Percentiles rank a stretch among this genome's conserved stretches.
These are phyloP conservation scores for Drosophila mimetica DNA, from an alignment of 2,888 invertebrate genomes.

Conservation along the genomic window DNA sequence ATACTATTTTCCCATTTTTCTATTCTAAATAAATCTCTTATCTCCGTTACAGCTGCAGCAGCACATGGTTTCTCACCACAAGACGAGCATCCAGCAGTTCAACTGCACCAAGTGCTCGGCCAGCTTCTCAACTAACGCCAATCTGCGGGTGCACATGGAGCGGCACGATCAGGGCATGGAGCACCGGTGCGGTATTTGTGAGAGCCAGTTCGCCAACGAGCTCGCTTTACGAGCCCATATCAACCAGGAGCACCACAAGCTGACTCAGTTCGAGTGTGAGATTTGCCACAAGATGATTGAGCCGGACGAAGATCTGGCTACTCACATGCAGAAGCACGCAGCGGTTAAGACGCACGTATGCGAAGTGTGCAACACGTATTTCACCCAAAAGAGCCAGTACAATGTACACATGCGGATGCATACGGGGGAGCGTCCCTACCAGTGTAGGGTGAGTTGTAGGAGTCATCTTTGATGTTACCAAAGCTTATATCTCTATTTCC, in stretches of 20 bases:
- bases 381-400: slow-evolving; percentile 93
- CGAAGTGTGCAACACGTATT: slow-evolving; percentile 90
- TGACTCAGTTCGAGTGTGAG: slow-evolving; percentile 90
- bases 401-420: slow-evolving; percentile 94
- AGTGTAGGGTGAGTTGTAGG: slow-evolving; percentile 87
- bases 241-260: slow-evolving; percentile 90
- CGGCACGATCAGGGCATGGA: slow-evolving; percentile 91
- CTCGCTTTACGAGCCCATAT: slow-evolving; percentile 90
- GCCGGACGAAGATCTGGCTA: slow-evolving; percentile 91
- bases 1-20: no score
- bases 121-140: slow-evolving; percentile 88
- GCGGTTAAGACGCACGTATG: slow-evolving; percentile 90
- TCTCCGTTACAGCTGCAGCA: slow-evolving; percentile 83
- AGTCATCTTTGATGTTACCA: background rate
- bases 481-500: no score
- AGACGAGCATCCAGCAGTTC: slow-evolving; percentile 88
- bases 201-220: slow-evolving; percentile 90
- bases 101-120: slow-evolving; percentile 89
- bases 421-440: slow-evolving; percentile 92
- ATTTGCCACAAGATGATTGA: slow-evolving; percentile 92
- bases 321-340: slow-evolving; percentile 91
- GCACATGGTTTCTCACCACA: slow-evolving; percentile 89
- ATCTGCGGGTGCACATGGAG: slow-evolving; percentile 87
- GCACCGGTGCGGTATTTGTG: slow-evolving; percentile 92
- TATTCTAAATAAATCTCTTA: no score